Evolutionary conservation across 1,140 invertebrate species (phyloP), one percentile per base, ranked within the genome.

Genomic region (Lethocerus indicus): DNA sequence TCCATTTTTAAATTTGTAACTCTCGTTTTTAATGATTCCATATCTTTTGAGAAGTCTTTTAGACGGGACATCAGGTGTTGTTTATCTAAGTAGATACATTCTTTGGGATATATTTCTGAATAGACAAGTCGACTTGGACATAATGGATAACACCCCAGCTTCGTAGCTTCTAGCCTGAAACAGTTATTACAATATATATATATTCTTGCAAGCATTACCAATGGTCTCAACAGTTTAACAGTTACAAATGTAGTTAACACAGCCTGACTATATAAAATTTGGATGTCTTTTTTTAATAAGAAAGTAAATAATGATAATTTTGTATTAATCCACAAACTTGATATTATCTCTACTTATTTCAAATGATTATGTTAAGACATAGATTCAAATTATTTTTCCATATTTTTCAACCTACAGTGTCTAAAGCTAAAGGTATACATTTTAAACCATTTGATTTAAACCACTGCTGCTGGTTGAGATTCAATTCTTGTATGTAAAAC

Each of bases 81-180:
- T n/a, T n/a, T n/a, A n/a, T n/a, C n/a, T n/a, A n/a, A n/a, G 58
- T 77, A 82, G 0, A 80, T 59, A 59, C 71, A 78, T 36, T 70
- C 60, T 27, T 65, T 62, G 27, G 78, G 75, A 66, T 79, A 84
- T 50, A 83, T 70, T 67, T 84, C 81, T 1, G 80, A 80, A 67
- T 85, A 85, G 0, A 80, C 79, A 6, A 85, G 64, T 51, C 66
- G 62, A 56, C 78, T 79, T 25, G 81, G 81, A 43, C 71, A 73
- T 14, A 84, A 58, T 3, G 81, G 81, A 63, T 73, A 76, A 59
- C 79, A 83, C 12, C 78, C 78, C 50, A 68, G 70, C 53, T 70
- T 71, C 6, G 70, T 70, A n/a, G 78, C 76, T 64, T 85, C 81
- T 41, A 83, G 58, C 45, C 45, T 47, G 23, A 24, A 47, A 32